A percentile compares a stretch with the other conserved stretches of the same genome.
Evolutionary conservation across 2,113 vertebrate genomes (phyloP).

Genomic region (Pterophyllum scalare): DNA sequence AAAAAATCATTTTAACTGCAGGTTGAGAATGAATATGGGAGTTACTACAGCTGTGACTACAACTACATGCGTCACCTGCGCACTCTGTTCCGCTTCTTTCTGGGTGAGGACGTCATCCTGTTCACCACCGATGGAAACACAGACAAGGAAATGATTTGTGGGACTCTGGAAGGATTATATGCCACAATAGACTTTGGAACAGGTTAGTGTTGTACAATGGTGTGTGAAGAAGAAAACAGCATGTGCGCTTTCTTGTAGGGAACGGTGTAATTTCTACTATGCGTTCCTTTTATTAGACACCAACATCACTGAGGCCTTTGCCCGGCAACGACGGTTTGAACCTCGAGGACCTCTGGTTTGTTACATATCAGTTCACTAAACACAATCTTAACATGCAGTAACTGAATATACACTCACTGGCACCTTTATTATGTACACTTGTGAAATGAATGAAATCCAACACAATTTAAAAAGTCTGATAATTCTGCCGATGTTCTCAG

Average conservation of each 20-base stretch:
- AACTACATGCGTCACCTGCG: constrained; percentile 88
- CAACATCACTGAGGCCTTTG: constrained; percentile 86
- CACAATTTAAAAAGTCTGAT: background rate
- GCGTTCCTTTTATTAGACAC: constrained; percentile 75
- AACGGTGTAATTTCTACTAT: background rate
- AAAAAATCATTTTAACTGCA: constrained; percentile 21
- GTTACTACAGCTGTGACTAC: constrained; percentile 90
- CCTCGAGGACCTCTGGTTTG: constrained; percentile 91
- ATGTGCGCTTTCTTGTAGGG: background rate
- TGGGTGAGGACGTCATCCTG: constrained; percentile 88
- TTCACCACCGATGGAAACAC: constrained; percentile 91
- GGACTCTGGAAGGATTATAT: constrained; percentile 88
- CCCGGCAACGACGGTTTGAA: constrained; percentile 85
- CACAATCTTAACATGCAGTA: background rate
- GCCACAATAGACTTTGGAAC: constrained; percentile 95
- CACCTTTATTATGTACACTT: background rate
- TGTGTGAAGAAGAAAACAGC: background rate
- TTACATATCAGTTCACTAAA: background rate
- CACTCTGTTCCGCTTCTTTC: constrained; percentile 82
- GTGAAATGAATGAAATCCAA: background rate
- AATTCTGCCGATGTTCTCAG: background rate
- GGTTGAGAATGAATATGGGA: constrained; percentile 98
- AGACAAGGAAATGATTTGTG: constrained; percentile 85
- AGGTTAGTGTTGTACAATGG: constrained; percentile 75
- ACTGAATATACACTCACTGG: background rate